Evolutionary conservation across 1,140 invertebrate genomes (phyloP).

Genomic region (Diploscapter pachys): DNA sequence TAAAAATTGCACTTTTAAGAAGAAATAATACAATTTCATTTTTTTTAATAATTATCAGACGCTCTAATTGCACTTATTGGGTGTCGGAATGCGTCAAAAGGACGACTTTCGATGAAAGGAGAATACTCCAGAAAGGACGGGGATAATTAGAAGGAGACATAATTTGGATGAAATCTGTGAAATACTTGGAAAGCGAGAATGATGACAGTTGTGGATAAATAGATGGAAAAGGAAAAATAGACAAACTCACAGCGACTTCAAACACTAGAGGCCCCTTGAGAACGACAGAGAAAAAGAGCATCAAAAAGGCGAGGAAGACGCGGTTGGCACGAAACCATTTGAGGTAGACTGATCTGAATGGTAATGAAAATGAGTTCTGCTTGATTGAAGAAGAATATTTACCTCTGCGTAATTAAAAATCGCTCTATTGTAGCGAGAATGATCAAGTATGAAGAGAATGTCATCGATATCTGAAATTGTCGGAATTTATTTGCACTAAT

Average conservation of each 20-base stretch:
- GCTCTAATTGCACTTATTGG: too few relatives aligned
- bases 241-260: slow-evolving; percentile 31
- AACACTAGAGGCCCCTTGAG: slow-evolving; percentile 35
- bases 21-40: too few relatives aligned
- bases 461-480: slow-evolving; percentile 31
- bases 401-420: slow-evolving; percentile 30
- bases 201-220: too few relatives aligned
- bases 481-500: background rate
- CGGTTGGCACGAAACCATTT: slow-evolving; percentile 21
- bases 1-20: too few relatives aligned
- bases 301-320: slow-evolving; percentile 13
- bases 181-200: too few relatives aligned
- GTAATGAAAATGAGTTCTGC: background rate
- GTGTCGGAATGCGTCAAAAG: too few relatives aligned
- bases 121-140: too few relatives aligned
- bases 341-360: slow-evolving; percentile 13
- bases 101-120: too few relatives aligned
- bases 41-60: too few relatives aligned
- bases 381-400: too few relatives aligned
- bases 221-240: background rate
- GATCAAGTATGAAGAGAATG: slow-evolving; percentile 39
- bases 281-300: slow-evolving; percentile 33
- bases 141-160: too few relatives aligned
- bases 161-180: too few relatives aligned
- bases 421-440: slow-evolving; percentile 42